Conservation (phyloP, 64 coral and sea anemone genomes). For the Porites lutea region DNA sequence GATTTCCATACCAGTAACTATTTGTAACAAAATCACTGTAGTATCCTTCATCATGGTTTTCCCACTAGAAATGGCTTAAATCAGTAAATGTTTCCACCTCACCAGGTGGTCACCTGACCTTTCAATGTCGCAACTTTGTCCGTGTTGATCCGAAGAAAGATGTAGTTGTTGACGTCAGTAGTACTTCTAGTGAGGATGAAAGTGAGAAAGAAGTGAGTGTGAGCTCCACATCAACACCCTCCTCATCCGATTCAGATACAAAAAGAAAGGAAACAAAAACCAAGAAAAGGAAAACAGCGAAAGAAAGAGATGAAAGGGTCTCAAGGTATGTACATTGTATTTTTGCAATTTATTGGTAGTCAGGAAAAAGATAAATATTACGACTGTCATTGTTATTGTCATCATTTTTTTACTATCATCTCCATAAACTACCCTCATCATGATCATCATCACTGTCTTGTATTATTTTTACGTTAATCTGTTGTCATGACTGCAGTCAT, state of each 20-base stretch:
- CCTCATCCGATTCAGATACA: conserved; percentile 48
- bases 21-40: neutral
- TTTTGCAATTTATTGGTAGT: no score
- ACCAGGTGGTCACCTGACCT: conserved; percentile 94
- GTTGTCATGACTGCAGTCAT: no score
- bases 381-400: neutral
- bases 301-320: conserved; percentile 14
- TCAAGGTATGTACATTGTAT: neutral
- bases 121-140: conserved; percentile 94
- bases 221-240: conserved; percentile 78
- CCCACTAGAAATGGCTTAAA: neutral
- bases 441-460: no score
- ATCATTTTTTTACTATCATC: no score
- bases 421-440: no score
- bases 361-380: no score
- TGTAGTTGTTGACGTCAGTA: conserved; percentile 97
- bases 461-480: no score
- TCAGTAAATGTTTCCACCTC: neutral
- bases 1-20: no score
- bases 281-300: conserved; percentile 52
- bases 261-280: conserved; percentile 23
- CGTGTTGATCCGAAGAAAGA: conserved; percentile 94
- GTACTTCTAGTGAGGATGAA: conserved; percentile 96
- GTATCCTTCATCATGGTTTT: neutral
- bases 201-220: conserved; percentile 64